A percentile compares a stretch with the other conserved stretches of the same genome.
Conservation (phyloP, 2,797 vertebrate species). For the Mus caroli region DNA sequence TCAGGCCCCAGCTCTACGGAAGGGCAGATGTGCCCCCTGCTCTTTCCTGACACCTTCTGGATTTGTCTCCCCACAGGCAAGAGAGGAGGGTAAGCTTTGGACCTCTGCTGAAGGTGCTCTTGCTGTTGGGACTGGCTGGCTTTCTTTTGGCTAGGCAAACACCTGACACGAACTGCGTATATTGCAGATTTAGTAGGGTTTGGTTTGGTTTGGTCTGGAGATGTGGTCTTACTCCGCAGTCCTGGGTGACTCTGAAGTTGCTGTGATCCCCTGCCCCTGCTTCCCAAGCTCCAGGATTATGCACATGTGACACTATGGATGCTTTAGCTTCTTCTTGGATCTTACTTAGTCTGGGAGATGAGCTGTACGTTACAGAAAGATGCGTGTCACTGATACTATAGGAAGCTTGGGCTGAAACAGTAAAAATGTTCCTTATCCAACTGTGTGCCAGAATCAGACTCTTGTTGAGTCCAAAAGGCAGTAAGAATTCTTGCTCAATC, state of each 20-base stretch:
- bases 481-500: background rate
- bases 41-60: background rate
- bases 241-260: background rate
- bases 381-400: background rate
- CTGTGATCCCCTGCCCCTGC: background rate
- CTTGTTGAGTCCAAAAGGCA: background rate
- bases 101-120: background rate
- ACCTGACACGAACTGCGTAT: background rate
- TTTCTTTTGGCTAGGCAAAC: constrained; percentile 17
- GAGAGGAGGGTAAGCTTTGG: background rate
- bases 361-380: background rate
- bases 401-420: background rate
- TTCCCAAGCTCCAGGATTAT: background rate
- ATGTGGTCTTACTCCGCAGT: background rate
- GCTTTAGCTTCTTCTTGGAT: background rate
- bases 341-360: background rate
- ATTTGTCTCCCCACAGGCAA: background rate
- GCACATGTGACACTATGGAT: background rate
- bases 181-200: background rate
- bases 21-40: background rate
- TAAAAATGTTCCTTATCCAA: background rate
- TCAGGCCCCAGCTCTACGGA: background rate
- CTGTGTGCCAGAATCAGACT: background rate
- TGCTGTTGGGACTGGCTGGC: background rate
- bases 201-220: background rate